phyloP scores from a whole-genome alignment of 2,113 vertebrate species.

The Camelus bactrianus region DNA sequence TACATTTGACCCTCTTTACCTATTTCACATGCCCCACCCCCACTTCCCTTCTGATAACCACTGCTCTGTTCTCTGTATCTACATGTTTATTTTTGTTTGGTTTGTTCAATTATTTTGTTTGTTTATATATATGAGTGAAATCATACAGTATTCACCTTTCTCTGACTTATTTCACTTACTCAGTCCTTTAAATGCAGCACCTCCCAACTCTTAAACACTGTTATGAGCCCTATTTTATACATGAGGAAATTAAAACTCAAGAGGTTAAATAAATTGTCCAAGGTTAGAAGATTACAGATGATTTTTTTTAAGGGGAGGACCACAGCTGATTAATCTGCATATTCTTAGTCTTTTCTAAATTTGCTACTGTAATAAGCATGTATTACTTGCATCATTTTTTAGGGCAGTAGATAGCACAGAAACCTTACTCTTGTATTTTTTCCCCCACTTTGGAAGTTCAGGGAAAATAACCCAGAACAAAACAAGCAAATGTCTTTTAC shows the following conservation, averaged over 20 bases:
- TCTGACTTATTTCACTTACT: neutral
- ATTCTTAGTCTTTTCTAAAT: conserved; percentile 24
- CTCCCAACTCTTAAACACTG: neutral
- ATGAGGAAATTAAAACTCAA: conserved; percentile 9
- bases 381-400: neutral
- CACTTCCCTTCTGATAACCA: neutral
- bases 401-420: neutral
- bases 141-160: neutral
- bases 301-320: neutral
- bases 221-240: neutral
- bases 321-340: neutral
- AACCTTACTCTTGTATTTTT: neutral
- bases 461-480: conserved; percentile 41
- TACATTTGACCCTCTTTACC: neutral
- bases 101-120: neutral
- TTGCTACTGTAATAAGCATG: neutral
- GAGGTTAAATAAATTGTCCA: conserved; percentile 9
- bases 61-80: neutral
- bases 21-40: neutral
- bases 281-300: conserved; percentile 9
- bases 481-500: neutral
- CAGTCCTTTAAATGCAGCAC: neutral
- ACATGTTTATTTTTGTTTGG: neutral
- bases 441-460: neutral
- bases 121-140: neutral